Conservation (phyloP, 2,113 vertebrate species). For the Ciconia maguari region DNA sequence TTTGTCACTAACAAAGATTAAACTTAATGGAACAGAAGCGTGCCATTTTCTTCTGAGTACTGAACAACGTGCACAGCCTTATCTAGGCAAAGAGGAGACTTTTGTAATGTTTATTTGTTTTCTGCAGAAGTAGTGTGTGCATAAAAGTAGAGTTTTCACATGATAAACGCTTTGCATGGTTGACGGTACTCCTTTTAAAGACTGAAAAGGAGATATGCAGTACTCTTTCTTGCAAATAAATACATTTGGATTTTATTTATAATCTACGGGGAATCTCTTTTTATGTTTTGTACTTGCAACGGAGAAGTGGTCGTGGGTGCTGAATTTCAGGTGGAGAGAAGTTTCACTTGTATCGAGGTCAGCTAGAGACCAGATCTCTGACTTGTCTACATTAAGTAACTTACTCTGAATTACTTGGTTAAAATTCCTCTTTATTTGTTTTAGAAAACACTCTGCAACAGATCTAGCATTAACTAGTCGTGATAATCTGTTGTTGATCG, state of each 20-base stretch:
- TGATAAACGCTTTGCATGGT: neutral
- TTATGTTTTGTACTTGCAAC: neutral
- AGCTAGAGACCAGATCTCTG: neutral
- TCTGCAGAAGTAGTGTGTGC: neutral
- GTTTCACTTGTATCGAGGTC: constrained; percentile 51
- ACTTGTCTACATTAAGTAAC: neutral
- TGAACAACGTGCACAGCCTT: neutral
- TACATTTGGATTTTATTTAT: constrained; percentile 1
- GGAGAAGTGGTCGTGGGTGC: neutral
- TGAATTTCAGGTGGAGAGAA: constrained; percentile 26
- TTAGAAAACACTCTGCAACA: neutral
- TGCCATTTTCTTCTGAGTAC: constrained; percentile 1
- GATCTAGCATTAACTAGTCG: neutral
- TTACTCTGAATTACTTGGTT: neutral
- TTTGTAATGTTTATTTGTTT: neutral
- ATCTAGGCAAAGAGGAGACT: neutral
- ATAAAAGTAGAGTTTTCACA: neutral
- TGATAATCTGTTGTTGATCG: neutral
- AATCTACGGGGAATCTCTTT: neutral
- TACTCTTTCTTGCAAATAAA: constrained; percentile 21
- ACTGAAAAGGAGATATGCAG: neutral
- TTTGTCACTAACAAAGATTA: constrained; percentile 41
- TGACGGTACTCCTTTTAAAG: neutral
- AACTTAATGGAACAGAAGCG: constrained; percentile 42
- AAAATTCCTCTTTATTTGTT: neutral